A percentile compares a stretch with the other conserved stretches of the same genome.
phyloP scores from a whole-genome alignment of 2,113 vertebrate genomes.

The Engraulis encrasicolus region DNA sequence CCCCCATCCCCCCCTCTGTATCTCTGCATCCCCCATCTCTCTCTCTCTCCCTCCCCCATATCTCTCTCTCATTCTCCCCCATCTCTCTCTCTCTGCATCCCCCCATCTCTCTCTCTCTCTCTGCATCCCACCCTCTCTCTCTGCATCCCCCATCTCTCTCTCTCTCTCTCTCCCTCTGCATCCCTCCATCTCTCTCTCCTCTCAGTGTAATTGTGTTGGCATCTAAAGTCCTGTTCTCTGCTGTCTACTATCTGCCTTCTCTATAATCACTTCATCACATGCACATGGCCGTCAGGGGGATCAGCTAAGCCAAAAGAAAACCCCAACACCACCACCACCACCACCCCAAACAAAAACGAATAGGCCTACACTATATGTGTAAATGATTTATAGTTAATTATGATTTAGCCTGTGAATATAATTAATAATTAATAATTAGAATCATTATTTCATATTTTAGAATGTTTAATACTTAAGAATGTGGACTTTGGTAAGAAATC shows the following conservation, averaged over 20 bases:
- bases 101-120: too few species aligned
- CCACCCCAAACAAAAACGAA: too few species aligned
- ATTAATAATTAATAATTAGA: background rate
- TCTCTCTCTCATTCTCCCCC: too few species aligned
- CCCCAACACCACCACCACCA: background rate
- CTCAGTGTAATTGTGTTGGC: background rate
- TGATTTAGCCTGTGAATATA: too few species aligned
- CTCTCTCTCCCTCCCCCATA: too few species aligned
- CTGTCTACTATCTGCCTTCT: slow-evolving; percentile 10
- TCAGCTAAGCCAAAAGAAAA: slow-evolving; percentile 1
- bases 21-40: too few species aligned
- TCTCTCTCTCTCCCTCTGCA: background rate
- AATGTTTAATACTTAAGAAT: too few species aligned
- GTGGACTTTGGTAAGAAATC: too few species aligned
- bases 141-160: background rate
- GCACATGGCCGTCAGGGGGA: slow-evolving; percentile 18
- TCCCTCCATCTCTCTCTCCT: background rate
- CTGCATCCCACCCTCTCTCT: background rate
- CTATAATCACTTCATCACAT: slow-evolving; percentile 29
- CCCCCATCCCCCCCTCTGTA: too few species aligned
- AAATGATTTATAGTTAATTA: too few species aligned
- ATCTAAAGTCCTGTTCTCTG: background rate
- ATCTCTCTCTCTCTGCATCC: too few species aligned
- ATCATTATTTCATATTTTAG: background rate
- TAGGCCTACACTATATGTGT: too few species aligned